Conservation (phyloP, 2,888 invertebrate genomes). For the Euphydryas editha region DNA sequence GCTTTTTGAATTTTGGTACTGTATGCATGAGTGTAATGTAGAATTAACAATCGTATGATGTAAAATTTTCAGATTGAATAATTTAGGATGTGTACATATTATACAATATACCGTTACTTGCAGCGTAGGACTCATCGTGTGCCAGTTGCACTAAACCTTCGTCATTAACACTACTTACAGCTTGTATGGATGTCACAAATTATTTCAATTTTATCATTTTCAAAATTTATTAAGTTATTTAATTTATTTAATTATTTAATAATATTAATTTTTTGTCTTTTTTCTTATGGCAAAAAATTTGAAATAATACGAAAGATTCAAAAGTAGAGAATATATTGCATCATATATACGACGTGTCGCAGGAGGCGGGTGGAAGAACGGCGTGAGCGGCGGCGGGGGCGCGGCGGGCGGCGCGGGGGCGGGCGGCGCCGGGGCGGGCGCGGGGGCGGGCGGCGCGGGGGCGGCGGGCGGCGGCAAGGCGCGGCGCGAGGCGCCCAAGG, state of each 20-base stretch:
- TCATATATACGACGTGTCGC: constrained; percentile 26
- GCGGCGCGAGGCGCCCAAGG: constrained; percentile 76
- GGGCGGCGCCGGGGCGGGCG: constrained; percentile 47
- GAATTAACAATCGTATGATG: constrained; percentile 49
- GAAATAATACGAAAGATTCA: neutral
- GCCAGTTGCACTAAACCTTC: constrained; percentile 4
- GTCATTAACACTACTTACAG: constrained; percentile 7
- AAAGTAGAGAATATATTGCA: neutral
- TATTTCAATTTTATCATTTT: neutral
- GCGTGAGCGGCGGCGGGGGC: constrained; percentile 46
- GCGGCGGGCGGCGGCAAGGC: constrained; percentile 53
- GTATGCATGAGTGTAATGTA: neutral
- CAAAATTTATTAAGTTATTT: too few relatives aligned
- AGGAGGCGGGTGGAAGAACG: constrained; percentile 80
- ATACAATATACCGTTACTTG: neutral
- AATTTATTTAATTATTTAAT: too few relatives aligned
- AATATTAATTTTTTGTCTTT: too few relatives aligned
- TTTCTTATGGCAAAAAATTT: neutral
- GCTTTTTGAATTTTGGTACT: constrained; percentile 8
- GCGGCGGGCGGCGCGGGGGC: constrained; percentile 37
- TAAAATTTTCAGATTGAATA: constrained; percentile 66
- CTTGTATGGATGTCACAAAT: neutral
- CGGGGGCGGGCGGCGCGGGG: constrained; percentile 41
- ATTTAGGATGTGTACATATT: neutral
- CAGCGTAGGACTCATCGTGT: constrained; percentile 3